phyloP scores from a whole-genome alignment of 1,140 invertebrate species.

The Meloidogyne floridensis region DNA sequence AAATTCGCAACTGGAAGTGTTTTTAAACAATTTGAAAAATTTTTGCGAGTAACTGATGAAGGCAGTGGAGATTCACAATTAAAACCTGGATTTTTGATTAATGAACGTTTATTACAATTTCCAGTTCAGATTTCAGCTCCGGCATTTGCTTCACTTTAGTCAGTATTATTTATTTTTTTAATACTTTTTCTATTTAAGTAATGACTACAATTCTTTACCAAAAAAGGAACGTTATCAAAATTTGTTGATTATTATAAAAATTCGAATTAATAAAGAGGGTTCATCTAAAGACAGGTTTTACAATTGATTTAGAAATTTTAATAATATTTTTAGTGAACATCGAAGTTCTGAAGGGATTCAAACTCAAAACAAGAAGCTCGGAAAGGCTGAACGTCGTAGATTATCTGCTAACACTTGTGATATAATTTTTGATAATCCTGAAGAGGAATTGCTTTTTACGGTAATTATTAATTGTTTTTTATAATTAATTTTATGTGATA shows the following conservation, averaged over 20 bases:
- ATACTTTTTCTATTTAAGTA: constrained; percentile 14
- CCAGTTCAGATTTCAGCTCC: constrained; percentile 54
- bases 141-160: constrained; percentile 40
- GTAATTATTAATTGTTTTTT: constrained; percentile 17
- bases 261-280: constrained; percentile 34
- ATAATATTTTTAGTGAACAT: not conserved
- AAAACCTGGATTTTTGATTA: constrained; percentile 40
- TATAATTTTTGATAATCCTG: constrained; percentile 47
- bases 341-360: not conserved
- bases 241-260: constrained; percentile 45
- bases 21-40: constrained; percentile 34
- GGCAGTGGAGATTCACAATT: constrained; percentile 11
- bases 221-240: constrained; percentile 32
- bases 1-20: constrained; percentile 39
- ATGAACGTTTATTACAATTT: constrained; percentile 55
- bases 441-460: constrained; percentile 48
- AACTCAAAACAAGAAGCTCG: constrained; percentile 43
- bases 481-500: no score
- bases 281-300: not conserved
- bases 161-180: not conserved
- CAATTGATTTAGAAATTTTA: not conserved
- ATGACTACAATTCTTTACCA: constrained; percentile 42
- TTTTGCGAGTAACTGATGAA: constrained; percentile 12
- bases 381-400: constrained; percentile 50
- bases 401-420: constrained; percentile 29